Evolutionary conservation across 2,113 vertebrate genomes (phyloP).

Genomic region (Rhodinocichla rosea): DNA sequence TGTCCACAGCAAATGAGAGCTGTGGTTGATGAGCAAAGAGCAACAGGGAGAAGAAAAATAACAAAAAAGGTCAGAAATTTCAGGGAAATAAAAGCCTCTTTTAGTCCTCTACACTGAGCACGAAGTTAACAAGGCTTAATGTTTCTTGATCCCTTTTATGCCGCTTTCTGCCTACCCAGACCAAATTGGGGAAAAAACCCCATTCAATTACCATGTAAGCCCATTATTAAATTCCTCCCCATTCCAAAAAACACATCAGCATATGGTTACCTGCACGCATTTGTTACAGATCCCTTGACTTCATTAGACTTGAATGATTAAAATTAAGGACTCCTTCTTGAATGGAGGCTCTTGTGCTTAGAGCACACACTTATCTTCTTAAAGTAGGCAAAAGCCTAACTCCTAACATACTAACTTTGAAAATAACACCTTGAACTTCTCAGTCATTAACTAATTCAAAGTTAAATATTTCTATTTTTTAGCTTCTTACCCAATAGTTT

Average conservation of each 20-base stretch:
- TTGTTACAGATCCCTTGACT: slow-evolving; percentile 14
- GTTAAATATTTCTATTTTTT: background rate
- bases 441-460: background rate
- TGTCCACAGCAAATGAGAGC: slow-evolving; percentile 19
- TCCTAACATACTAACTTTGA: background rate
- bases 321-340: slow-evolving; percentile 34
- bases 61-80: slow-evolving; percentile 46
- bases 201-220: background rate
- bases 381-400: background rate
- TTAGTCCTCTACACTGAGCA: background rate
- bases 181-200: accelerated
- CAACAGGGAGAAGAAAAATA: slow-evolving; percentile 42
- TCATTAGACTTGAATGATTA: slow-evolving; percentile 44
- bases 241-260: background rate
- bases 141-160: background rate
- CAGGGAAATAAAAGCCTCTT: slow-evolving; percentile 21
- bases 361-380: background rate
- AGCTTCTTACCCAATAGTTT: background rate
- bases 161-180: background rate
- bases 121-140: background rate
- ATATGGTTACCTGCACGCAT: slow-evolving; percentile 9
- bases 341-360: slow-evolving; percentile 4
- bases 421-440: background rate
- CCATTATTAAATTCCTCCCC: background rate
- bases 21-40: slow-evolving; percentile 27